Conservation (phyloP, 2,797 vertebrate genomes). For the Xenops minutus region DNA sequence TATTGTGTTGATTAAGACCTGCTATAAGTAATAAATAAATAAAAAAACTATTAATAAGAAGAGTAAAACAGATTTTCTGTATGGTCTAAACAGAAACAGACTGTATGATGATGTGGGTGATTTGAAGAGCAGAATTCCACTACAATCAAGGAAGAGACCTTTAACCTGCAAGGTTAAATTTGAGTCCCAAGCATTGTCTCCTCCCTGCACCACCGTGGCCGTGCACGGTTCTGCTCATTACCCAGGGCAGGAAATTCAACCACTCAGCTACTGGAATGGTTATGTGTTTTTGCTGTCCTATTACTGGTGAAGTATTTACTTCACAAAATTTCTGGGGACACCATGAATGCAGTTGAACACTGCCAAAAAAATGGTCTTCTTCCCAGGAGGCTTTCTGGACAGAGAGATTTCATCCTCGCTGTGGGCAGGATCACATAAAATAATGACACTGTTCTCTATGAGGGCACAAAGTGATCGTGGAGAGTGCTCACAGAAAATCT, state of each 20-base stretch:
- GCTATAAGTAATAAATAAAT: background rate
- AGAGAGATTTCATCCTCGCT: background rate
- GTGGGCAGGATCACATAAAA: background rate
- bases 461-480: background rate
- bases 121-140: background rate
- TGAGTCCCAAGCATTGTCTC: background rate
- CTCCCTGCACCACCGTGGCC: background rate
- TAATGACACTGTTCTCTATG: background rate
- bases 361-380: background rate
- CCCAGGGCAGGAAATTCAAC: background rate
- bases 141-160: background rate
- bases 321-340: background rate
- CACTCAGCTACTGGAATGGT: background rate
- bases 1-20: background rate
- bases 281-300: background rate
- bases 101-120: background rate
- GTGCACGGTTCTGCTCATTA: background rate
- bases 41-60: background rate
- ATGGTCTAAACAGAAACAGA: background rate
- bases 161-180: background rate
- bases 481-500: background rate
- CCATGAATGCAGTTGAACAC: background rate
- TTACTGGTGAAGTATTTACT: background rate
- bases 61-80: background rate
- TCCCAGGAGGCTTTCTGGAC: background rate